Evolutionary conservation across 1,140 invertebrate species (phyloP).

Genomic region (Bilobella aurantiaca): DNA sequence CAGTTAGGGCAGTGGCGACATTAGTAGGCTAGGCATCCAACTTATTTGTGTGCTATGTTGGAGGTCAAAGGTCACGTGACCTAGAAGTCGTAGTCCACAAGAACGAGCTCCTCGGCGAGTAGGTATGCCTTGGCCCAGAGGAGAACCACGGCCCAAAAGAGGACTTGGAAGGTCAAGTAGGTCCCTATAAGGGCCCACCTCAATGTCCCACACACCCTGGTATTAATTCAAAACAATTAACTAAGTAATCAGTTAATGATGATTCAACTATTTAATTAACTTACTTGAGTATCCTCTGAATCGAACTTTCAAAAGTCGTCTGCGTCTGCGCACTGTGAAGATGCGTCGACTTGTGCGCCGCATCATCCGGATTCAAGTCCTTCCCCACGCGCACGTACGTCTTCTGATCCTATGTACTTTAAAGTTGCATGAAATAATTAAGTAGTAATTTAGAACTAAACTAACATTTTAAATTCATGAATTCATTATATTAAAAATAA

Average conservation of each 20-base stretch:
- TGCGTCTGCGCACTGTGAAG: background rate
- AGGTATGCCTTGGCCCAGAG: background rate
- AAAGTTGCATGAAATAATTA: background rate
- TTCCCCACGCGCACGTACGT: slow-evolving; percentile 2
- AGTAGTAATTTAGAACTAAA: too few relatives aligned
- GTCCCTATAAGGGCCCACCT: background rate
- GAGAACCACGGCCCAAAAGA: slow-evolving; percentile 8
- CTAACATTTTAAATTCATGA: too few relatives aligned
- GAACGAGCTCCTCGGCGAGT: background rate
- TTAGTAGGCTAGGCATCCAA: too few relatives aligned
- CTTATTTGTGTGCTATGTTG: too few relatives aligned
- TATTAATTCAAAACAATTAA: background rate
- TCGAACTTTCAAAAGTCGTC: background rate
- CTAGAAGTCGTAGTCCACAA: slow-evolving; percentile 11
- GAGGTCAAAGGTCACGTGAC: too few relatives aligned
- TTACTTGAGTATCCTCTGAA: background rate
- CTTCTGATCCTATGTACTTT: slow-evolving; percentile 2
- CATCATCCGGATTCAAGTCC: slow-evolving; percentile 3
- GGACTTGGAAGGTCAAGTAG: background rate
- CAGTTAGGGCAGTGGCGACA: too few relatives aligned
- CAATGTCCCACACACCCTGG: background rate
- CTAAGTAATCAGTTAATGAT: background rate
- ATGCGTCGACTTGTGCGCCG: background rate
- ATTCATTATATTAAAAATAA: too few relatives aligned
- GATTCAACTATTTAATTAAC: background rate